These are phyloP conservation scores for Phoeniculus purpureus DNA, from an alignment of 2,797 vertebrate genomes.

Conservation along the genomic window DNA sequence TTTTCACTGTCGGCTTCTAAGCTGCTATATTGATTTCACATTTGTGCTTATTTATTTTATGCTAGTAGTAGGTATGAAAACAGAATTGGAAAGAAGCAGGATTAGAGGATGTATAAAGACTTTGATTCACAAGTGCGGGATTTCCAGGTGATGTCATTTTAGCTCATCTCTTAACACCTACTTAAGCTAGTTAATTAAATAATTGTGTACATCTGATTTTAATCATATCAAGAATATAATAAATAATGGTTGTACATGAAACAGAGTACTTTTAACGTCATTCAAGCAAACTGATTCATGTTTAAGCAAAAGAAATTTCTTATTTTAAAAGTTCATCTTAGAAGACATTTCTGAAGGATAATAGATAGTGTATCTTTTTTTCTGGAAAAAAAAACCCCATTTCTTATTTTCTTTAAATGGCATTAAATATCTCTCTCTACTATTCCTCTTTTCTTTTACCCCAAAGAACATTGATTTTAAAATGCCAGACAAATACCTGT, in stretches of 20 bases:
- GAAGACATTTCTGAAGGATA: background rate
- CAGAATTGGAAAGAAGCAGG: background rate
- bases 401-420: background rate
- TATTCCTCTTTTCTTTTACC: background rate
- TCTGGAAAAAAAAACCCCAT: rapidly evolving
- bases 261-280: background rate
- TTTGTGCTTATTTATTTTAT: conserved; percentile 36
- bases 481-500: background rate
- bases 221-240: background rate
- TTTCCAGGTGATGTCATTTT: background rate
- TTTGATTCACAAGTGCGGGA: background rate
- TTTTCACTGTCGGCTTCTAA: conserved; percentile 23
- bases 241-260: background rate
- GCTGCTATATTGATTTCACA: background rate
- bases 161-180: background rate
- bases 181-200: background rate
- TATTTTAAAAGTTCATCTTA: background rate
- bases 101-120: background rate
- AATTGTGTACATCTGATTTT: background rate
- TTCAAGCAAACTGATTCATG: background rate
- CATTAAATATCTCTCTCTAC: background rate
- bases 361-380: background rate
- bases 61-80: background rate
- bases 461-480: background rate
- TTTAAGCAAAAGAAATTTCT: background rate